Percentiles rank a stretch among this genome's conserved stretches.
Conservation (phyloP, 2,797 vertebrate genomes). For the Acrossocheilus fasciatus region DNA sequence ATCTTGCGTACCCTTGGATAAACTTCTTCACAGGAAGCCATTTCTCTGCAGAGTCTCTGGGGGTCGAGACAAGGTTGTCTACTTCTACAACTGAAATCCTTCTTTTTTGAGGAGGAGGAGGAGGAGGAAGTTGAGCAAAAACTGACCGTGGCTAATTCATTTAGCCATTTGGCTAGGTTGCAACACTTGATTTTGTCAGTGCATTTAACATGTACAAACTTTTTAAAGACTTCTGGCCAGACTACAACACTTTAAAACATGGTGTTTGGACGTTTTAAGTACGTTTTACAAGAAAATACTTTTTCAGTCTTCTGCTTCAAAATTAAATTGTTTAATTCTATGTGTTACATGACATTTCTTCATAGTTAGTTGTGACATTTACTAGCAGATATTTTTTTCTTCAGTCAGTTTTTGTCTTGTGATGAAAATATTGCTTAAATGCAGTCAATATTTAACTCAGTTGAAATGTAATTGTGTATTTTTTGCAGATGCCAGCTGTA, state of each 20-base stretch:
- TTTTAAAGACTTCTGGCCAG: not conserved
- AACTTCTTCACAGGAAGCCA: conserved; percentile 91
- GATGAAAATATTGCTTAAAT: not conserved
- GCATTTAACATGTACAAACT: not conserved
- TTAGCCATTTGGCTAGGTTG: conserved; percentile 53
- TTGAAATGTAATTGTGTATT: not conserved
- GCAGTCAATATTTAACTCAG: not conserved
- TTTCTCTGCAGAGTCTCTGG: conserved; percentile 84
- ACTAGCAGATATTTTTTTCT: not conserved
- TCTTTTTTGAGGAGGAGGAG: not conserved
- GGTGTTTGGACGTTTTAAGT: not conserved
- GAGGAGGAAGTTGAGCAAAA: conserved; percentile 71
- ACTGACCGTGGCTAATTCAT: conserved; percentile 80
- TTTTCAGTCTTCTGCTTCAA: not conserved
- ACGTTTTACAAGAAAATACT: not conserved
- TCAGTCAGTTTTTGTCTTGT: not conserved
- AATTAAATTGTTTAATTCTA: not conserved
- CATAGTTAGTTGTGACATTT: not conserved
- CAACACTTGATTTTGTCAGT: not conserved
- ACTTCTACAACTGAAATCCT: conserved; percentile 73
- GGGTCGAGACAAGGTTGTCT: conserved; percentile 90
- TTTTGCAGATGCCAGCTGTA: not conserved
- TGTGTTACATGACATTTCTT: not conserved
- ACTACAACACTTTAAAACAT: not conserved
- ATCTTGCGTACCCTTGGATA: conserved; percentile 85